Percentiles rank a stretch among this genome's conserved stretches.
Conservation (phyloP, 30 jellyfish, hydroid and myxozoan species). For the Turritopsis dohrnii region DNA sequence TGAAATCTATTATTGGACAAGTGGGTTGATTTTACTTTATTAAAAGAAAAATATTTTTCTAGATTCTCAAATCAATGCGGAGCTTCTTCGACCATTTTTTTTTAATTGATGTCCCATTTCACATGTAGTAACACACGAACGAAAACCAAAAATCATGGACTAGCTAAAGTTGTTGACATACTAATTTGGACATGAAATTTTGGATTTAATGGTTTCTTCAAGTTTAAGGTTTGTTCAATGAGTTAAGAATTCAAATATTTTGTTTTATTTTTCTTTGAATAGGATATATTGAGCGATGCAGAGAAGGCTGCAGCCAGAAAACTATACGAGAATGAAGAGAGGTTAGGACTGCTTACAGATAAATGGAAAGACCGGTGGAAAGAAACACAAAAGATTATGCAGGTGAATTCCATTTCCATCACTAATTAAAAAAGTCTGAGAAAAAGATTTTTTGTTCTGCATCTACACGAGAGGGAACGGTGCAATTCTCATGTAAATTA, state of each 20-base stretch:
- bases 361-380: slow-evolving; percentile 99
- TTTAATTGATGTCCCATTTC: too few species aligned
- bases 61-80: too few species aligned
- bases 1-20: slow-evolving; percentile 62
- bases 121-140: too few species aligned
- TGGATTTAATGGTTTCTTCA: background rate
- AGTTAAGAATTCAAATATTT: background rate
- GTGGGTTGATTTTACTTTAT: slow-evolving; percentile 49
- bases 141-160: too few species aligned
- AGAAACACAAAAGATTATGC: slow-evolving; percentile 96
- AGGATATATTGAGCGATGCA: slow-evolving; percentile 95
- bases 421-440: background rate
- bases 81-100: too few species aligned
- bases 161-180: background rate
- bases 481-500: too few species aligned
- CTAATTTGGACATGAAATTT: background rate
- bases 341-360: slow-evolving; percentile 90
- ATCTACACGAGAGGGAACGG: slow-evolving; percentile 71
- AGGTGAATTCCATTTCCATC: slow-evolving; percentile 29
- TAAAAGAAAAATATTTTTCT: too few species aligned
- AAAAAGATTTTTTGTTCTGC: background rate
- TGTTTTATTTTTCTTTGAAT: background rate
- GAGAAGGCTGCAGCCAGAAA: slow-evolving; percentile 90
- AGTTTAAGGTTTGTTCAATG: background rate
- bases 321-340: slow-evolving; percentile 87